A percentile compares a stretch with the other conserved stretches of the same genome.
Conservation (phyloP, 2,888 invertebrate species). For the Heliothis peltigera region DNA sequence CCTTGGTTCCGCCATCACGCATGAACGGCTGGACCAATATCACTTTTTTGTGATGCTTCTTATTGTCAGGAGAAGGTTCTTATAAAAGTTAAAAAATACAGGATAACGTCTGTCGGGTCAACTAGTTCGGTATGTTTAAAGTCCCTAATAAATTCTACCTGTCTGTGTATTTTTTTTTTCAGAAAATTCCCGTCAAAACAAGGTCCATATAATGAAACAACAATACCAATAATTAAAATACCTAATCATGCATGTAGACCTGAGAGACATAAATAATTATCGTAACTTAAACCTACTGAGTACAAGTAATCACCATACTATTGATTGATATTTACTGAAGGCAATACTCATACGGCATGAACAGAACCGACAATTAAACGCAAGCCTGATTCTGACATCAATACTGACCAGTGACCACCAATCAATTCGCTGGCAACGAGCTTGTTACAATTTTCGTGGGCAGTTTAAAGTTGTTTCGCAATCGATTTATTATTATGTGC, state of each 20-base stretch:
- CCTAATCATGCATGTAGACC: background rate
- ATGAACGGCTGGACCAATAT: too few relatives aligned
- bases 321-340: conserved; percentile 26
- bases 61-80: too few relatives aligned
- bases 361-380: conserved; percentile 29
- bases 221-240: background rate
- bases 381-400: conserved; percentile 25
- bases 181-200: background rate
- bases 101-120: too few relatives aligned
- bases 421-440: conserved; percentile 28
- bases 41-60: too few relatives aligned
- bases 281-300: conserved; percentile 19
- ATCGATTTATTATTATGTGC: conserved; percentile 51
- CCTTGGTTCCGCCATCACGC: too few relatives aligned
- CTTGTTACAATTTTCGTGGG: conserved; percentile 37
- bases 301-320: background rate
- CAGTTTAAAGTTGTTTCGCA: conserved; percentile 35
- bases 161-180: too few relatives aligned
- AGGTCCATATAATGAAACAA: background rate
- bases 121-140: too few relatives aligned
- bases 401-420: conserved; percentile 14
- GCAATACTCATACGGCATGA: conserved; percentile 4
- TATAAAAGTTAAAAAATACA: too few relatives aligned
- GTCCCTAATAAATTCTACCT: too few relatives aligned
- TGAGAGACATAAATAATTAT: conserved; percentile 26